Evolutionary conservation across 2,113 vertebrate genomes (phyloP).

Genomic region (Halcyon senegalensis): DNA sequence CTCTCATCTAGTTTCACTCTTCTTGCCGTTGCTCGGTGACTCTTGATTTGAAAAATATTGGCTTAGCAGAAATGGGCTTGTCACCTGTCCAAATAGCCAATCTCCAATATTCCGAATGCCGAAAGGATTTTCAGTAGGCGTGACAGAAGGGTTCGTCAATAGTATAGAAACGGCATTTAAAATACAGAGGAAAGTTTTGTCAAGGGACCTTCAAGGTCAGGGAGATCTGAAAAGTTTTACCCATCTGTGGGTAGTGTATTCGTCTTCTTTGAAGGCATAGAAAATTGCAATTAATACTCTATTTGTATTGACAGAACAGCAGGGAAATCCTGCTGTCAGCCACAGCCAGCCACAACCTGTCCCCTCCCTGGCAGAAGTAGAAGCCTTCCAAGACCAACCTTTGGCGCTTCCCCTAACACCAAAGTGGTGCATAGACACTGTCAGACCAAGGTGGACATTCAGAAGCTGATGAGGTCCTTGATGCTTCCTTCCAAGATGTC

Average conservation of each 20-base stretch:
- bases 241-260: neutral
- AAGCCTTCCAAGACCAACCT: neutral
- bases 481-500: neutral
- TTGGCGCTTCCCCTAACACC: neutral
- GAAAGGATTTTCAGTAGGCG: constrained; percentile 14
- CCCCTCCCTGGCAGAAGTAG: neutral
- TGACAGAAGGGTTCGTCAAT: constrained; percentile 42
- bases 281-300: neutral
- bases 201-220: constrained; percentile 31
- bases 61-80: constrained; percentile 25
- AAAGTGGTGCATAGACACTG: neutral
- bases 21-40: neutral
- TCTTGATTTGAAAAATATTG: constrained; percentile 51
- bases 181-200: constrained; percentile 28
- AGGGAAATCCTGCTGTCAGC: neutral
- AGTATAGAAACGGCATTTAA: constrained; percentile 40
- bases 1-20: constrained; percentile 35
- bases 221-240: neutral
- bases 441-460: neutral
- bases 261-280: neutral
- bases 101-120: neutral
- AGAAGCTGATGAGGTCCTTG: neutral
- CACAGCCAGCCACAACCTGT: neutral
- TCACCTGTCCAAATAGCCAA: constrained; percentile 46
- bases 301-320: neutral